These are phyloP conservation scores for Nettapus auritus DNA, from an alignment of 2,113 vertebrate genomes.

Conservation along the genomic window DNA sequence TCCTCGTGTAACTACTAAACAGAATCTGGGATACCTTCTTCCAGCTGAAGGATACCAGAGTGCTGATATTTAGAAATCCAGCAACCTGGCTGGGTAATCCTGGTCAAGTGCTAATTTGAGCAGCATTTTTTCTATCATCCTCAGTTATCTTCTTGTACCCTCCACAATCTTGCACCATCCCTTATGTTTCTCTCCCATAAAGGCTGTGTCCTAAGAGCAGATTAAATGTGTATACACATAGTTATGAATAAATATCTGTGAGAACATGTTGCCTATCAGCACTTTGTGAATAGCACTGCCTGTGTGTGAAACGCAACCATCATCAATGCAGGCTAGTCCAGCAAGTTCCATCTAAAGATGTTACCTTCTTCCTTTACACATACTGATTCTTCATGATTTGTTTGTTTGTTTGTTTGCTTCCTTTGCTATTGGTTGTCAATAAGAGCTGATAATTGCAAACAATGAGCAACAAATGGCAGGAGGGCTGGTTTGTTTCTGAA, in stretches of 20 bases:
- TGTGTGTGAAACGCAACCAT: not conserved
- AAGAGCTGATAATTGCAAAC: not conserved
- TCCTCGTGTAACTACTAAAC: not conserved
- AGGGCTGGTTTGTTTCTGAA: not conserved
- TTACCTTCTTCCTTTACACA: not conserved
- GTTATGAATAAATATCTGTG: not conserved
- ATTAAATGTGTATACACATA: not conserved
- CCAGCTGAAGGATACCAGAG: not conserved
- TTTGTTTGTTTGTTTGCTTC: not conserved
- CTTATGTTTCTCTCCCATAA: not conserved
- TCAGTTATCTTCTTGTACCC: not conserved
- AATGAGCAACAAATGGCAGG: rapidly evolving
- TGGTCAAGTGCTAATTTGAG: not conserved
- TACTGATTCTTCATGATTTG: not conserved
- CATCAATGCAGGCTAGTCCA: not conserved
- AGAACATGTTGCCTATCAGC: not conserved
- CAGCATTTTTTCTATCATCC: not conserved
- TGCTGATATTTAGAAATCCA: not conserved
- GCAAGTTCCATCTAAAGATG: not conserved
- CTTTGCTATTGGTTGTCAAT: not conserved
- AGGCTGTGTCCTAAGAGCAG: not conserved
- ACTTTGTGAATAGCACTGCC: not conserved
- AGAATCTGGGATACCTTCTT: not conserved
- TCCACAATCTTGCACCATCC: not conserved
- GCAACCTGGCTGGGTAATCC: not conserved